These are phyloP conservation scores for Eupeodes corollae DNA, from an alignment of 1,140 invertebrate species.

Conservation along the genomic window DNA sequence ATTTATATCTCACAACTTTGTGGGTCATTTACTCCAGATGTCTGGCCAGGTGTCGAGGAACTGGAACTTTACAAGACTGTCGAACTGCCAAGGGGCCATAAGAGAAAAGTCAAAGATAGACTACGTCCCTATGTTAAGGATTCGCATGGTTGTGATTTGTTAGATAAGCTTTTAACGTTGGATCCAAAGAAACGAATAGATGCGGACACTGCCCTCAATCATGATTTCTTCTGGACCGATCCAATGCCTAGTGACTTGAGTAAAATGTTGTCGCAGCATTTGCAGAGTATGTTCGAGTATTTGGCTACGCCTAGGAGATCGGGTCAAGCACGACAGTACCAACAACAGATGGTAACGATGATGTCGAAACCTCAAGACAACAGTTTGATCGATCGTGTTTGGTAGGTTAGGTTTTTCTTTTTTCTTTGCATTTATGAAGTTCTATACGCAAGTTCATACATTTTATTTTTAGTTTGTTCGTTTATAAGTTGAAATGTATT, in stretches of 20 bases:
- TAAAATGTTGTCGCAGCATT: slow-evolving; percentile 87
- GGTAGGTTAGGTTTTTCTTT: slow-evolving; percentile 13
- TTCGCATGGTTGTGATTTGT: slow-evolving; percentile 78
- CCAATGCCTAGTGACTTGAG: slow-evolving; percentile 87
- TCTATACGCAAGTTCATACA: too few species aligned
- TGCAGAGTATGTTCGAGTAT: slow-evolving; percentile 94
- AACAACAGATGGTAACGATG: slow-evolving; percentile 40
- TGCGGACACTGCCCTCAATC: slow-evolving; percentile 87
- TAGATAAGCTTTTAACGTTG: slow-evolving; percentile 85
- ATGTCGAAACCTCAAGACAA: slow-evolving; percentile 35
- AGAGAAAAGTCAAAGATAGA: slow-evolving; percentile 81
- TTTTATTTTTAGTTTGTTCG: too few species aligned
- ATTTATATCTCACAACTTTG: slow-evolving; percentile 92
- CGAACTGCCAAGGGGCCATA: slow-evolving; percentile 83
- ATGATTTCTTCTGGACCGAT: slow-evolving; percentile 97
- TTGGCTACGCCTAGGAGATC: slow-evolving; percentile 68
- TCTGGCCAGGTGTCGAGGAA: slow-evolving; percentile 91
- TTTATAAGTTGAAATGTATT: too few species aligned
- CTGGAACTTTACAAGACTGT: slow-evolving; percentile 86
- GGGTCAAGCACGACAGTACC: slow-evolving; percentile 59
- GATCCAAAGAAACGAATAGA: slow-evolving; percentile 87
- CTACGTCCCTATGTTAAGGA: slow-evolving; percentile 89
- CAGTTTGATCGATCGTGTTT: slow-evolving; percentile 35
- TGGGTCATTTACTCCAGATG: slow-evolving; percentile 86
- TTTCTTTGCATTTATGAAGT: too few species aligned